A percentile compares a stretch with the other conserved stretches of the same genome.
These are phyloP conservation scores for Keiferia lycopersicella DNA, from an alignment of 2,888 invertebrate species.

Conservation along the genomic window DNA sequence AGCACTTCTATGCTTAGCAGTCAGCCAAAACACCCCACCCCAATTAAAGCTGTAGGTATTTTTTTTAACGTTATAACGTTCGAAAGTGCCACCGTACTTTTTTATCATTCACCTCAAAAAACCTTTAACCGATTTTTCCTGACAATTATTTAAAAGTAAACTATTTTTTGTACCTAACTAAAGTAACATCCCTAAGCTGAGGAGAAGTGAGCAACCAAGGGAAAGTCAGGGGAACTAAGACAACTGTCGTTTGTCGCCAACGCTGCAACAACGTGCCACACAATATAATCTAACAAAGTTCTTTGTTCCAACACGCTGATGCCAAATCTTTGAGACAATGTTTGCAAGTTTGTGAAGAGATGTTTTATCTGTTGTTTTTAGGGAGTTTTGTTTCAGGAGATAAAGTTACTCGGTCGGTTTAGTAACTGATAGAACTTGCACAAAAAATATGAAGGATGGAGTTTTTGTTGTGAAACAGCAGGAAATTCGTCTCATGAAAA, in stretches of 20 bases:
- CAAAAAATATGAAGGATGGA: not conserved
- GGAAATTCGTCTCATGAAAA: too few relatives aligned
- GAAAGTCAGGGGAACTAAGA: not conserved
- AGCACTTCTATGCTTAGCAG: too few relatives aligned
- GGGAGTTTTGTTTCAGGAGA: not conserved
- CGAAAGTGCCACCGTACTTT: too few relatives aligned
- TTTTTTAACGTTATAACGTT: too few relatives aligned
- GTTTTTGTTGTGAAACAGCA: too few relatives aligned
- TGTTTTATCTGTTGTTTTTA: slow-evolving; percentile 21
- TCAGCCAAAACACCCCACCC: too few relatives aligned
- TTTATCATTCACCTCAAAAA: too few relatives aligned
- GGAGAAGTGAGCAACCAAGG: slow-evolving; percentile 11
- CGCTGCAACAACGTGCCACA: slow-evolving; percentile 30
- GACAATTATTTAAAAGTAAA: too few relatives aligned
- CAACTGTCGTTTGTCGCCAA: slow-evolving; percentile 30
- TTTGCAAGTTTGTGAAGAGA: slow-evolving; percentile 20
- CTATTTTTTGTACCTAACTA: too few relatives aligned
- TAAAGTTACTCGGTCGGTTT: not conserved
- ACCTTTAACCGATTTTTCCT: too few relatives aligned
- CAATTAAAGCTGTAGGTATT: too few relatives aligned
- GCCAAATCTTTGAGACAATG: slow-evolving; percentile 26
- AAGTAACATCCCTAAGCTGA: not conserved
- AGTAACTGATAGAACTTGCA: slow-evolving; percentile 1
- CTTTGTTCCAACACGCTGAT: slow-evolving; percentile 9
- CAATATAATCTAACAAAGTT: slow-evolving; percentile 26